Evolutionary conservation across 1,140 invertebrate species (phyloP).

Genomic region (Pseudachorutes palmiensis): DNA sequence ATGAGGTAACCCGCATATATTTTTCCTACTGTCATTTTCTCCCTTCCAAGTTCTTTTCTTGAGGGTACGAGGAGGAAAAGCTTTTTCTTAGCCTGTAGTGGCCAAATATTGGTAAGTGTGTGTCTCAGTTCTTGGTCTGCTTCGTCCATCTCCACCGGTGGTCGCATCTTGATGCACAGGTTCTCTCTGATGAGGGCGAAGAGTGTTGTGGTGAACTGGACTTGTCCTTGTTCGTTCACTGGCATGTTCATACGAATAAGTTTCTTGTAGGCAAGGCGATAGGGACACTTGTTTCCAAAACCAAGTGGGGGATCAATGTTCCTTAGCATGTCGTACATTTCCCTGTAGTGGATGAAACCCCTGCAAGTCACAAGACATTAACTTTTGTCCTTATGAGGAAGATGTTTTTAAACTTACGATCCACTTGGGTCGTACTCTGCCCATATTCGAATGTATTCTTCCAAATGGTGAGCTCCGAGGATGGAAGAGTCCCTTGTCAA

Average conservation of each 20-base stretch:
- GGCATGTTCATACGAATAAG: constrained; percentile 99
- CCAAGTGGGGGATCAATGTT: constrained; percentile 99
- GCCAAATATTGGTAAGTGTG: constrained; percentile 97
- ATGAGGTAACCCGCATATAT: constrained; percentile 96
- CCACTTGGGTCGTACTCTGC: constrained; percentile 99
- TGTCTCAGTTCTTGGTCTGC: constrained; percentile 92
- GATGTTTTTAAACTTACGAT: constrained; percentile 82
- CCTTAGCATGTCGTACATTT: constrained; percentile 99
- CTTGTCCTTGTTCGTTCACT: constrained; percentile 85
- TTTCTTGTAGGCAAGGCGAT: constrained; percentile 96
- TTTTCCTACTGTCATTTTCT: constrained; percentile 59
- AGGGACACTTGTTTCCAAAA: constrained; percentile 99
- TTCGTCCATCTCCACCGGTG: constrained; percentile 98
- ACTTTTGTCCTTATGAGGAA: neutral
- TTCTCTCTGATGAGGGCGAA: constrained; percentile 98
- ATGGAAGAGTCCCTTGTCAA: constrained; percentile 97
- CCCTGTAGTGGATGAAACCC: constrained; percentile 93
- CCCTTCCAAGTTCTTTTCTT: constrained; percentile 55
- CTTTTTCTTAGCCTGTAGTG: constrained; percentile 94
- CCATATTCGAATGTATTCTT: constrained; percentile 99
- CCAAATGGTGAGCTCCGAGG: constrained; percentile 97
- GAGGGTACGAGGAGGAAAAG: constrained; percentile 89
- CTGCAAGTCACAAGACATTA: constrained; percentile 48
- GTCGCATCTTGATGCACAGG: constrained; percentile 95
- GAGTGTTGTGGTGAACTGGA: constrained; percentile 97